Evolutionary conservation across 2,113 vertebrate genomes (phyloP).

Genomic region (Tachuris rubrigastra): DNA sequence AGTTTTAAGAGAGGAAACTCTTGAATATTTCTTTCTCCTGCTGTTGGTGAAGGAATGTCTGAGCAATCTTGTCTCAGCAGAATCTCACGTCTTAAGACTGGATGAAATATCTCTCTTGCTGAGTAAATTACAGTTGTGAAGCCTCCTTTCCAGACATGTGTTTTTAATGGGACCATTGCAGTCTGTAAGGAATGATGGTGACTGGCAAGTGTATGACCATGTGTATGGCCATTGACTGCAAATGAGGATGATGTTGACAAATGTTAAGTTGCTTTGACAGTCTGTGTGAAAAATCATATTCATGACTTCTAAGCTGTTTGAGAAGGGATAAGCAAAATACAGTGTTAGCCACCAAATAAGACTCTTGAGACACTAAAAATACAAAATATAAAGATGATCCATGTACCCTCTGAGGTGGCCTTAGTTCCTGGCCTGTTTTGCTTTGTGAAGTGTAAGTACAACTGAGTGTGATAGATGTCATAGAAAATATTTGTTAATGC

Average conservation of each 20-base stretch:
- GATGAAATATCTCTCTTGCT: neutral
- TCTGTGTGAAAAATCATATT: neutral
- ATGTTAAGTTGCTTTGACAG: neutral
- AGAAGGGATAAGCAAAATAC: neutral
- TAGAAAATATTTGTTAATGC: neutral
- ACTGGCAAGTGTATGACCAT: neutral
- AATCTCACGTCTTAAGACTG: neutral
- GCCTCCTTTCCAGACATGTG: neutral
- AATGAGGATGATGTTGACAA: neutral
- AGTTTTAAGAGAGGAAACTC: neutral
- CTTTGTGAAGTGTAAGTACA: neutral
- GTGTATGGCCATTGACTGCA: neutral
- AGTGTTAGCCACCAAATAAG: neutral
- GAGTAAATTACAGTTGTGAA: neutral
- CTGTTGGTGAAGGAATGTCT: neutral
- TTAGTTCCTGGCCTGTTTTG: neutral
- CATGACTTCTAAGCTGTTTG: neutral
- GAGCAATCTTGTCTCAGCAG: neutral
- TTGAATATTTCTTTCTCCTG: neutral
- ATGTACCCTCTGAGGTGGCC: neutral
- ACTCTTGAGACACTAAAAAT: neutral
- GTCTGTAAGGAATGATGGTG: neutral
- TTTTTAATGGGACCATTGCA: neutral
- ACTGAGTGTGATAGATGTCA: neutral
- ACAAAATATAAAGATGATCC: neutral